Conservation (phyloP, 2,888 invertebrate species). For the Eilema sororculum region DNA sequence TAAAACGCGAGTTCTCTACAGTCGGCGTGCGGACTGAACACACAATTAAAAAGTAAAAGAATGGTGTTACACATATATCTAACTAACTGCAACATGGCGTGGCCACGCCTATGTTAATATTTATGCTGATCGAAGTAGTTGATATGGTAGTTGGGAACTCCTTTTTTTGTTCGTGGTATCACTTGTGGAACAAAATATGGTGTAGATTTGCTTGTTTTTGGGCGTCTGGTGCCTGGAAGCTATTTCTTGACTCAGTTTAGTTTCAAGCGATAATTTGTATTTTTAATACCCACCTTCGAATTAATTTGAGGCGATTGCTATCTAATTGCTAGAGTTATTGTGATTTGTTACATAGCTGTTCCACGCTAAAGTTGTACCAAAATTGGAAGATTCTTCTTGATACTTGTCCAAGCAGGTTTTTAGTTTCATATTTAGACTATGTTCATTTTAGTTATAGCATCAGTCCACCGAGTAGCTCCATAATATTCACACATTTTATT, state of each 20-base stretch:
- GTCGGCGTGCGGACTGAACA: slow-evolving; percentile 30
- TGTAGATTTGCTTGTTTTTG: slow-evolving; percentile 34
- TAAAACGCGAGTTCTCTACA: slow-evolving; percentile 36
- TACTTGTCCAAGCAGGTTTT: background rate
- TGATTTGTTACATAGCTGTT: background rate
- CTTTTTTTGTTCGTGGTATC: slow-evolving; percentile 48
- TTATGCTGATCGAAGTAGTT: slow-evolving; percentile 73
- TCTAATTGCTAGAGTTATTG: background rate
- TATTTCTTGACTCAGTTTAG: slow-evolving; percentile 23
- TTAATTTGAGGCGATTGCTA: slow-evolving; percentile 1
- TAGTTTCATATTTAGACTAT: too few relatives aligned
- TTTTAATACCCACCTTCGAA: slow-evolving; percentile 11
- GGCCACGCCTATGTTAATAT: slow-evolving; percentile 76
- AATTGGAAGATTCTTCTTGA: background rate
- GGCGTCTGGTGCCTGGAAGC: slow-evolving; percentile 39
- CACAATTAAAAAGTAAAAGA: slow-evolving; percentile 58
- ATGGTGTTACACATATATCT: slow-evolving; percentile 60
- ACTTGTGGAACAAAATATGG: slow-evolving; percentile 38
- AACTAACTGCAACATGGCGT: slow-evolving; percentile 72
- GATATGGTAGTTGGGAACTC: slow-evolving; percentile 59
- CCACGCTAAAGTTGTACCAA: background rate
- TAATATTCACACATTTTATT: background rate
- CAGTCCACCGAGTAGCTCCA: too few relatives aligned
- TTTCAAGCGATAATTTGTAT: slow-evolving; percentile 9
- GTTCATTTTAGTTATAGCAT: too few relatives aligned